phyloP scores from a whole-genome alignment of 2,797 vertebrate genomes.

The Gymnothorax reevesii region DNA sequence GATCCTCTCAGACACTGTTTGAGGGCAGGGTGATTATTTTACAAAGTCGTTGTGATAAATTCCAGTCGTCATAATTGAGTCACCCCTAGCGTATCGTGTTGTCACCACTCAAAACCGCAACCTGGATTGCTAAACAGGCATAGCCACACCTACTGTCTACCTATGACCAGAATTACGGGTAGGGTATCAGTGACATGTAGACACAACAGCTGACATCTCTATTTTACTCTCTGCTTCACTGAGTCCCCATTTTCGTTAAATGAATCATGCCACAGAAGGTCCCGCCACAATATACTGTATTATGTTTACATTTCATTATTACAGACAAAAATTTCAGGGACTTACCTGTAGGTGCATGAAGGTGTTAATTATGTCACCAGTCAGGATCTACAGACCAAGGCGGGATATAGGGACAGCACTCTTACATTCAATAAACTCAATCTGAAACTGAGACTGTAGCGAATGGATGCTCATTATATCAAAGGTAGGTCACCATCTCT shows the following conservation, averaged over 20 bases:
- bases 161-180: not conserved
- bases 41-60: not conserved
- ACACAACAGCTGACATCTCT: not conserved
- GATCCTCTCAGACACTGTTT: not conserved
- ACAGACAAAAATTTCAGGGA: not conserved
- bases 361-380: not conserved
- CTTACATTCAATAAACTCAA: not conserved
- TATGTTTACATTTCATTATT: not conserved
- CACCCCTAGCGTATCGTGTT: conserved; percentile 16
- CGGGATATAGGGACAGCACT: not conserved
- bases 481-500: too few species aligned
- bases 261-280: too few species aligned
- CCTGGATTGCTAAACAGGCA: not conserved
- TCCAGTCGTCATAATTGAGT: not conserved
- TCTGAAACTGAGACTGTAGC: too few species aligned
- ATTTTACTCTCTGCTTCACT: not conserved
- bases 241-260: not conserved
- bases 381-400: not conserved
- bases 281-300: not conserved
- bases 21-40: not conserved
- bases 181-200: not conserved
- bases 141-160: not conserved
- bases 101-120: not conserved
- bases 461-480: too few species aligned
- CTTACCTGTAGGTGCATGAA: not conserved